These are phyloP conservation scores for Psilanteris sp. DNA, from an alignment of 1,140 invertebrate genomes.

Conservation along the genomic window DNA sequence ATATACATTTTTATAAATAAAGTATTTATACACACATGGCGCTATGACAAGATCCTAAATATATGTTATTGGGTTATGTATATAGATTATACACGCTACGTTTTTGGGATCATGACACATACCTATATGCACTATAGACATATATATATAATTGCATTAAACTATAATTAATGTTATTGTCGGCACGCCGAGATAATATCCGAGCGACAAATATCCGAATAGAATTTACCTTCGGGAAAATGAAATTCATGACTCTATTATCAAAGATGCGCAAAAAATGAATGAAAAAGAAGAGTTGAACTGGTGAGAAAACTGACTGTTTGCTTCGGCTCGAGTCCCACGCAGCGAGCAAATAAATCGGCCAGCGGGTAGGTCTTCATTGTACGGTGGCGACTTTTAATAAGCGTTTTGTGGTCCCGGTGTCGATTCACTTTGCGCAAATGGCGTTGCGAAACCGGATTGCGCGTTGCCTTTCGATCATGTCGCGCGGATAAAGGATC, in stretches of 20 bases:
- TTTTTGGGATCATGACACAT: no score
- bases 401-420: conserved; percentile 40
- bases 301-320: conserved; percentile 3
- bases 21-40: no score
- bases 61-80: no score
- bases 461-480: conserved; percentile 46
- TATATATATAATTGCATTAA: no score
- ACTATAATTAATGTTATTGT: no score
- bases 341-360: conserved; percentile 36
- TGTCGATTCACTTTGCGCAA: conserved; percentile 39
- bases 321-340: conserved; percentile 25
- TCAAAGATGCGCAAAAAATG: neutral
- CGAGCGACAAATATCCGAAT: no score
- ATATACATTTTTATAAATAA: no score
- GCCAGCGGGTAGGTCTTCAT: conserved; percentile 41
- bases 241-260: conserved; percentile 10
- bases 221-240: conserved; percentile 23
- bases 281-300: no score
- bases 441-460: conserved; percentile 55
- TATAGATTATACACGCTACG: no score
- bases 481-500: conserved; percentile 34
- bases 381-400: conserved; percentile 23
- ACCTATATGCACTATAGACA: no score
- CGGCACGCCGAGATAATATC: no score
- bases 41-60: no score